These are phyloP conservation scores for Oncorhynchus masou DNA, from an alignment of 2,113 vertebrate genomes.

Conservation along the genomic window DNA sequence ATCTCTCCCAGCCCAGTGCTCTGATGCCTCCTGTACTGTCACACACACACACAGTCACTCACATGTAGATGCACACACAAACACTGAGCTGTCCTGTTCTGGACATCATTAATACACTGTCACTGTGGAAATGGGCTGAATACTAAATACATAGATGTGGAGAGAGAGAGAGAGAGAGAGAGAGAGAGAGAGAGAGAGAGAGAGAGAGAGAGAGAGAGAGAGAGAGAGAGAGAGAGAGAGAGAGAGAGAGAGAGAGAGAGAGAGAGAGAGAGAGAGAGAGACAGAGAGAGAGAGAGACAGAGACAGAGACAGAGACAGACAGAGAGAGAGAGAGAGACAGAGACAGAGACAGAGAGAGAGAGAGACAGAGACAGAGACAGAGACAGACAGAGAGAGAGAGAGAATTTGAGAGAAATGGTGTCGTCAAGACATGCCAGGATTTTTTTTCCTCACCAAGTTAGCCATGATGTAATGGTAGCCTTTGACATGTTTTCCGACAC, in stretches of 20 bases:
- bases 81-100: slow-evolving; percentile 7
- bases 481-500: slow-evolving; percentile 97
- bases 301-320: slow-evolving; percentile 14
- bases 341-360: neutral
- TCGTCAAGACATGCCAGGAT: neutral
- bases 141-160: neutral
- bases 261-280: neutral
- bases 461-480: slow-evolving; percentile 99
- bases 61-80: neutral
- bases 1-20: neutral
- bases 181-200: slow-evolving; percentile 18
- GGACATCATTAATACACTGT: slow-evolving; percentile 36
- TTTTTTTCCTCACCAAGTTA: slow-evolving; percentile 84
- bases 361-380: neutral
- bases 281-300: no score
- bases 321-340: slow-evolving; percentile 17
- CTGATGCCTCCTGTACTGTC: neutral
- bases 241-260: neutral
- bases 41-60: neutral
- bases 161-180: slow-evolving; percentile 22
- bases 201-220: neutral
- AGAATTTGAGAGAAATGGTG: neutral
- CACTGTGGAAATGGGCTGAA: neutral
- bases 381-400: neutral
- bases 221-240: neutral